A percentile compares a stretch with the other conserved stretches of the same genome.
These are phyloP conservation scores for Xestia ashworthii DNA, from an alignment of 2,888 invertebrate genomes.

Conservation along the genomic window DNA sequence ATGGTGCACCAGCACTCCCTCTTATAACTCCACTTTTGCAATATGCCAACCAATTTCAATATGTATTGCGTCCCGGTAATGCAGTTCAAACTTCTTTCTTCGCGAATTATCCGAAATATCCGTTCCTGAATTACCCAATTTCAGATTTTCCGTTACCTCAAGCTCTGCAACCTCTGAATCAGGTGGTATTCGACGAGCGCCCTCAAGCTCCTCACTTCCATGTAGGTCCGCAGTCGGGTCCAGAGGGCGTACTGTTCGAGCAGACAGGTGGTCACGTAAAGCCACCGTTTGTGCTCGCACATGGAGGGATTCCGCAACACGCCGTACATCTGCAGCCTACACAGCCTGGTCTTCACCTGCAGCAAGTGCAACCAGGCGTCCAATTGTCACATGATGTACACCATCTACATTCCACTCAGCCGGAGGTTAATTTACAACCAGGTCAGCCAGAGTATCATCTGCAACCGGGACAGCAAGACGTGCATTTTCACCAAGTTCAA, in stretches of 20 bases:
- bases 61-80: constrained; percentile 85
- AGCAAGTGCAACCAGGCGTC: constrained; percentile 65
- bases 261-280: constrained; percentile 72
- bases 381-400: constrained; percentile 60
- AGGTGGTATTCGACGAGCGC: constrained; percentile 71
- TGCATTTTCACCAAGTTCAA: constrained; percentile 58
- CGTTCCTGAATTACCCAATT: constrained; percentile 80
- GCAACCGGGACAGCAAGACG: constrained; percentile 58
- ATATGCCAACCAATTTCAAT: constrained; percentile 78
- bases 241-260: constrained; percentile 73
- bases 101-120: constrained; percentile 86
- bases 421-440: constrained; percentile 53
- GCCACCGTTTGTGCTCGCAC: constrained; percentile 69
- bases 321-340: constrained; percentile 63
- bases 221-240: constrained; percentile 71
- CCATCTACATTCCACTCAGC: constrained; percentile 54
- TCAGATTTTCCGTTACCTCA: constrained; percentile 74
- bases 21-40: constrained; percentile 72
- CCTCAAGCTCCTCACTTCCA: constrained; percentile 80
- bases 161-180: constrained; percentile 66
- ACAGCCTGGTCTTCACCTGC: constrained; percentile 62
- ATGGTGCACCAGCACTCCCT: constrained; percentile 75
- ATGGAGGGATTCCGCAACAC: constrained; percentile 67
- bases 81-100: constrained; percentile 86
- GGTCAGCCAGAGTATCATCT: constrained; percentile 59